phyloP scores from a whole-genome alignment of 2,797 vertebrate species.

The Sylvilagus floridanus region DNA sequence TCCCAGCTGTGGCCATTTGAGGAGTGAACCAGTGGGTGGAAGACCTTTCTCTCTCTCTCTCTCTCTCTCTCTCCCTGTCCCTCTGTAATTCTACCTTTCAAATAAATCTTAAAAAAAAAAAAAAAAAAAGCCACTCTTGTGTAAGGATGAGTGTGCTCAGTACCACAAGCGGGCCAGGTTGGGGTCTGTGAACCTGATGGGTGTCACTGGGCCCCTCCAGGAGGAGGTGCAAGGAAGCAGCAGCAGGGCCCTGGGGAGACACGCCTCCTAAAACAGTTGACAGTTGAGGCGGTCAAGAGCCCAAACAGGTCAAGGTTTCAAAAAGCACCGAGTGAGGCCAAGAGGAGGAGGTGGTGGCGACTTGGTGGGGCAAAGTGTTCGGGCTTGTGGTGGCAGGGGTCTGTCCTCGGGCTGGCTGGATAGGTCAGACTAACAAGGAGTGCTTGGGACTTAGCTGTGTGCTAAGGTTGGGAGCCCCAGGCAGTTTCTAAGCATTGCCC shows the following conservation, averaged over 20 bases:
- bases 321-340: neutral
- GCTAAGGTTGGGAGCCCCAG: neutral
- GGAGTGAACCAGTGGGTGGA: too few species aligned
- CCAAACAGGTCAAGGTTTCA: slow-evolving; percentile 9
- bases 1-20: too few species aligned
- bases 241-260: neutral
- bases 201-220: neutral
- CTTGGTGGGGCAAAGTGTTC: neutral
- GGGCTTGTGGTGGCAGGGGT: neutral
- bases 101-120: too few species aligned
- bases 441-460: neutral
- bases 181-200: neutral
- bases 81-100: too few species aligned
- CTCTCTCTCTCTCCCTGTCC: too few species aligned
- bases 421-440: neutral
- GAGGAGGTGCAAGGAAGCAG: neutral
- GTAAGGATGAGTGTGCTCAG: neutral
- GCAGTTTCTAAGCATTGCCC: slow-evolving; percentile 1
- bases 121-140: neutral
- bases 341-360: neutral
- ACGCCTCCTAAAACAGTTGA: neutral
- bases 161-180: neutral
- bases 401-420: neutral
- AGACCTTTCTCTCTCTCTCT: too few species aligned
- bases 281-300: neutral